Evolutionary conservation across 2,888 invertebrate species (phyloP), one percentile per base, ranked within the genome.

Genomic region (Stenodera caucasica): DNA sequence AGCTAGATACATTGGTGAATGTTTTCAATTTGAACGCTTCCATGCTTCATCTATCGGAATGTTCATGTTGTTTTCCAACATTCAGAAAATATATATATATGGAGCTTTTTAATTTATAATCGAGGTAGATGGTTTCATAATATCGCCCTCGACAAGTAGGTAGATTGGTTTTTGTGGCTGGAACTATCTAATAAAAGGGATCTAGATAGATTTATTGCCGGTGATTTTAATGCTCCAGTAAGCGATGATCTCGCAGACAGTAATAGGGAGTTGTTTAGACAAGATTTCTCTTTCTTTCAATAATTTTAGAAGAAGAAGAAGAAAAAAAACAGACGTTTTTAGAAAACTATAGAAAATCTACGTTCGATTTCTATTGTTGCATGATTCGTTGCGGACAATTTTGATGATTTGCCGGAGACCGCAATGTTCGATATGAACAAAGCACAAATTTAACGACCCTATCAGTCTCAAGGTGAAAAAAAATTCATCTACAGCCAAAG

Each of bases 381-480:
- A 9, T 30, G 8, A 30, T 30, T 30, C 9, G 30, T 6, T 30
- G 7, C 30, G 30, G 30, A 1, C 8, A 7, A 30, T 30, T 8
- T 30, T 30, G 30, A 30, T 30, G 6, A 1, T 30, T 9, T 8
- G 8, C 30, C 4, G 30, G 8, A 9, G 2, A 9, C 30, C 30
- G 8, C 30, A 30, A 30, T 8, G 30, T 30, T n/a, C 5, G n/a
- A 33, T n/a, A 3, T 4, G 33, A 33, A 33, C 33, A 50, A 50
- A 30, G 18, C 32, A 33, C 40, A 59, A 59, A 55, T 57, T 56
- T 57, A 53, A 37, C 57, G 49, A 60, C 29, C 32, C 49, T 15
- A 57, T 40, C 56, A 55, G 51, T 50, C 53, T 53, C 35, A 30
- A 40, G 55, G 55, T 52, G 51, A 32, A 56, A 56, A 52, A 56